Percentiles rank a stretch among this genome's conserved stretches.
Conservation (phyloP, 2,888 invertebrate species). For the Xylota sylvarum region DNA sequence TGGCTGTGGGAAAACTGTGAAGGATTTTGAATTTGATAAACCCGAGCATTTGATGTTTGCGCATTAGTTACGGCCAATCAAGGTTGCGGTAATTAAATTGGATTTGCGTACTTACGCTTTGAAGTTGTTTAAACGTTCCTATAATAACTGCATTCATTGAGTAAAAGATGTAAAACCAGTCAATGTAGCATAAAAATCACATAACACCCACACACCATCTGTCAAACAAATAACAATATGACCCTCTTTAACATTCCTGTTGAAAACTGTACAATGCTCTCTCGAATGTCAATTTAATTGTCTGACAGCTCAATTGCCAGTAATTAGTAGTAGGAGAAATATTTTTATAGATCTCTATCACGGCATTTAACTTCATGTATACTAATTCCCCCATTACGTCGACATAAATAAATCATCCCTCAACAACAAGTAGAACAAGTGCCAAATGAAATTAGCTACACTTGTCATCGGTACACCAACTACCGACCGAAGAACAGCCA, state of each 20-base stretch:
- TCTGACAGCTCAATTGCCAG: conserved; percentile 47
- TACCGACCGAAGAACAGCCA: conserved; percentile 19
- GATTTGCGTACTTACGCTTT: not conserved
- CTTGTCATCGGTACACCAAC: conserved; percentile 63
- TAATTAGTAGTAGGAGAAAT: conserved; percentile 41
- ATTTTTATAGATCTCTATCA: conserved; percentile 53
- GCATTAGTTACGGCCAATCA: conserved; percentile 17
- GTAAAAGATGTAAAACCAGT: no score
- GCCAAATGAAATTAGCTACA: conserved; percentile 62
- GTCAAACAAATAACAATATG: not conserved
- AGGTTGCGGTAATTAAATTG: conserved; percentile 16
- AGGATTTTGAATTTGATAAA: conserved; percentile 48
- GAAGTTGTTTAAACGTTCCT: not conserved
- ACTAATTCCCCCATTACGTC: conserved; percentile 63
- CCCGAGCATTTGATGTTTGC: not conserved
- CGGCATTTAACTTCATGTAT: conserved; percentile 53
- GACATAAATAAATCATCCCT: conserved; percentile 59
- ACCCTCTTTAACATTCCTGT: not conserved
- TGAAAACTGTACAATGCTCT: conserved; percentile 9
- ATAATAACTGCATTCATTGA: no score
- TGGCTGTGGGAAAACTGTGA: conserved; percentile 11
- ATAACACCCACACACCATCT: not conserved
- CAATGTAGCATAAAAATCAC: not conserved
- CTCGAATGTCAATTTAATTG: conserved; percentile 14
- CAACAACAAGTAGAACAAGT: conserved; percentile 41